Percentiles rank a stretch among this genome's conserved stretches.
Conservation (phyloP, 2,888 invertebrate genomes). For the Iselma pallidipennis region DNA sequence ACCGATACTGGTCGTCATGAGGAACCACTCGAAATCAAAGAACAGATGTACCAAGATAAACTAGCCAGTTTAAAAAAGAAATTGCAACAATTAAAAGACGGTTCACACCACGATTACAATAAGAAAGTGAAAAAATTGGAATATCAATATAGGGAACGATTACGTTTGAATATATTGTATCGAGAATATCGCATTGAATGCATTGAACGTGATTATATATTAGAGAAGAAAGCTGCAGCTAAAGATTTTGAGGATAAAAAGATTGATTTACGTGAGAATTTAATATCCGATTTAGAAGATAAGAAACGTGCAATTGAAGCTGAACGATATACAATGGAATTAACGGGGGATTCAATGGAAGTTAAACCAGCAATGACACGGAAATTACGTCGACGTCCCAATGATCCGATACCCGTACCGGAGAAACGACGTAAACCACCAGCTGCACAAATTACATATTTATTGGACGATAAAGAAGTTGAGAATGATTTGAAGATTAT, state of each 20-base stretch:
- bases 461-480: conserved; percentile 87
- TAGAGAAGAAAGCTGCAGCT: conserved; percentile 85
- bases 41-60: conserved; percentile 91
- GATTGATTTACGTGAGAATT: conserved; percentile 84
- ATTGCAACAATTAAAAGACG: conserved; percentile 83
- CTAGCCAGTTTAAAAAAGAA: conserved; percentile 86
- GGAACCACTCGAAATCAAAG: conserved; percentile 83
- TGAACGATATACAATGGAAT: conserved; percentile 84
- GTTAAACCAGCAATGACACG: conserved; percentile 96
- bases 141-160: conserved; percentile 77
- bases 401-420: conserved; percentile 89
- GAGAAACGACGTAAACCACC: conserved; percentile 86
- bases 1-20: conserved; percentile 85
- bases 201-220: conserved; percentile 83
- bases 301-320: conserved; percentile 87
- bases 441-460: conserved; percentile 81
- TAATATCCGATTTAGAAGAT: conserved; percentile 91
- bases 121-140: conserved; percentile 82
- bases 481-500: conserved; percentile 84
- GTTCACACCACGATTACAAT: conserved; percentile 83
- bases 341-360: conserved; percentile 87
- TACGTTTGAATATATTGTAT: conserved; percentile 75
- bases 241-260: conserved; percentile 96
- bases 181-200: conserved; percentile 82
- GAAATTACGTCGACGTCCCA: conserved; percentile 87